Base-by-base conservation (phyloP, 2,888 invertebrate species). In the Scaptomyza cyrtandrae region DNA sequence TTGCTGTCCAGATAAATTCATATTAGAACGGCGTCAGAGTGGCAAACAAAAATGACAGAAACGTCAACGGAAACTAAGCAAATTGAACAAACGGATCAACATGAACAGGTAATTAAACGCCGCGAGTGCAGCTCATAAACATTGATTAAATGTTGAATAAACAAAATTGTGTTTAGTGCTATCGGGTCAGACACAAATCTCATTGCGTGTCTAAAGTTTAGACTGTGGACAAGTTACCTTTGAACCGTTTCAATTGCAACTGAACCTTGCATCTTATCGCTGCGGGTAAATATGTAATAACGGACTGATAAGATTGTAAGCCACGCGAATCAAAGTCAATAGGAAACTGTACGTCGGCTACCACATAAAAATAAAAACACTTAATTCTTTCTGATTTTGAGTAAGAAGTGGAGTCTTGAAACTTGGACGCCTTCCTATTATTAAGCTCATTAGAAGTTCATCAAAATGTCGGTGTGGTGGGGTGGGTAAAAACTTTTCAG, bases 361-460 rank as follows among this genome's bases (percentile, higher is more conserved):
- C 5, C 3, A 9, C 6, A 29, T 1, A 33, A 33, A 33, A 10
- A 29, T 5, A 48, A 54, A 33, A 19, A 9, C 9, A 27, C 49
- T 56, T 33, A 24, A 56, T 49, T 45, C 29, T 64, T 53, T 52
- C 37, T 58, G 46, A 46, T 52, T 55, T 44, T 50, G 41, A 13
- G 31, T 46, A 11, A 27, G 65, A 44, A 68, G 52, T 62, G 63
- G 24, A 69, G 44, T 44, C 58, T 71, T 56, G 65, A 45, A 49
- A 66, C 44, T 75, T 66, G 62, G 55, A 31, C 53, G 75, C 61
- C 48, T 58, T 50, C 50, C 68, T 73, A 67, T 80, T 86, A 84
- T 78, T 71, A 69, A 75, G 81, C 78, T 88, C 78, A 86, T 88
- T 88, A 84, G 74, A 63, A 86, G 87, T 80, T 84, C 69, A 86